These are phyloP conservation scores for Poeciliopsis retropinna DNA, from an alignment of 2,113 vertebrate genomes.

Conservation along the genomic window DNA sequence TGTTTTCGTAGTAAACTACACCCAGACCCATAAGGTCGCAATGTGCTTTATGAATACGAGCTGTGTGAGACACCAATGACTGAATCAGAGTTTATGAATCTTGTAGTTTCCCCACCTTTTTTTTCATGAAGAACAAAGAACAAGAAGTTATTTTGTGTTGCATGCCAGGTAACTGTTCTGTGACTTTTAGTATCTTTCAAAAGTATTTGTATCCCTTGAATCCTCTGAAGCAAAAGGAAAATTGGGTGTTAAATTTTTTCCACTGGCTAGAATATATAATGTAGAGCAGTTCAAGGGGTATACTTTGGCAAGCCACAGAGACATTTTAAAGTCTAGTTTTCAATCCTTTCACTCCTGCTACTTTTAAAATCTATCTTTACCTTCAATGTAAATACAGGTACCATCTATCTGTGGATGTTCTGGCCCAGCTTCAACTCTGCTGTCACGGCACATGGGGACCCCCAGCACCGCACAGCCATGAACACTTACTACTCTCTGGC, in stretches of 20 bases:
- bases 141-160: too few species aligned
- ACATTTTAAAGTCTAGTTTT: background rate
- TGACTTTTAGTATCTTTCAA: too few species aligned
- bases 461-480: slow-evolving; percentile 86
- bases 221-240: too few species aligned
- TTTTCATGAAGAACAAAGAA: too few species aligned
- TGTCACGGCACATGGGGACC: slow-evolving; percentile 62
- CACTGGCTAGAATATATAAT: too few species aligned
- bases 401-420: slow-evolving; percentile 94
- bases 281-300: too few species aligned
- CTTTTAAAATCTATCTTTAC: background rate
- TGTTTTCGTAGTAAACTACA: background rate
- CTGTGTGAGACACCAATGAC: background rate
- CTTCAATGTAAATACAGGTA: slow-evolving; percentile 75
- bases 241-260: too few species aligned
- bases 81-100: background rate
- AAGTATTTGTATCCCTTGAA: too few species aligned
- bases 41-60: background rate
- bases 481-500: slow-evolving; percentile 92
- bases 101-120: too few species aligned
- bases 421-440: slow-evolving; percentile 95
- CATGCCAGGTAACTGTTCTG: too few species aligned
- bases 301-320: too few species aligned
- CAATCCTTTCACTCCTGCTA: background rate
- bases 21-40: background rate